These are phyloP conservation scores for Penaeus japonicus DNA, from an alignment of 1,140 invertebrate genomes.

Conservation along the genomic window DNA sequence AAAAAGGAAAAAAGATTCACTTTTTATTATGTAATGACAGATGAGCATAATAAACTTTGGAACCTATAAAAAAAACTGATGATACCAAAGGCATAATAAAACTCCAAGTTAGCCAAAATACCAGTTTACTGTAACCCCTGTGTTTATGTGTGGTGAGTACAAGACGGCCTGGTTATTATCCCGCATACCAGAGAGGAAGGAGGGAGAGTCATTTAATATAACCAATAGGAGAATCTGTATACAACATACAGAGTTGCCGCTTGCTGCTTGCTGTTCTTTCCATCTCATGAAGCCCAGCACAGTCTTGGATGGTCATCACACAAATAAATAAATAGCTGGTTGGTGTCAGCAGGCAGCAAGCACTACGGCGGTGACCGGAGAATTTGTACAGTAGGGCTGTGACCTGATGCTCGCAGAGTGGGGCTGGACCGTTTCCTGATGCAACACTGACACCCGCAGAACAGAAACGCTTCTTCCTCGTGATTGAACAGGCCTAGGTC, in stretches of 20 bases:
- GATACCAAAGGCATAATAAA: constrained; percentile 51
- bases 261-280: constrained; percentile 41
- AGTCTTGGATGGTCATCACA: constrained; percentile 46
- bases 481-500: not conserved
- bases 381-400: constrained; percentile 41
- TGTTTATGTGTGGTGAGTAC: constrained; percentile 58
- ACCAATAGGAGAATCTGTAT: constrained; percentile 54
- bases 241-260: constrained; percentile 24
- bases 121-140: constrained; percentile 57
- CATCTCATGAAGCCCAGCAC: constrained; percentile 40
- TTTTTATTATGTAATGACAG: not conserved
- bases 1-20: too few species aligned
- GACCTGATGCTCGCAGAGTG: constrained; percentile 25
- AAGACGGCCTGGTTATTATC: constrained; percentile 54
- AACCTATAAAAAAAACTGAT: constrained; percentile 39
- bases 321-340: constrained; percentile 51
- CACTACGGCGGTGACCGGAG: constrained; percentile 27
- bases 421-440: not conserved
- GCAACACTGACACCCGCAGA: too few species aligned
- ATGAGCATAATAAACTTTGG: constrained; percentile 16
- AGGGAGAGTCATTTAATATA: constrained; percentile 47
- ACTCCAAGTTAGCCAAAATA: constrained; percentile 56
- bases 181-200: constrained; percentile 51
- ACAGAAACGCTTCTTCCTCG: too few species aligned
- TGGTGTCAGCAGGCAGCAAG: constrained; percentile 51